Conservation (phyloP, 2,113 vertebrate species). For the Budorcas taxicolor region DNA sequence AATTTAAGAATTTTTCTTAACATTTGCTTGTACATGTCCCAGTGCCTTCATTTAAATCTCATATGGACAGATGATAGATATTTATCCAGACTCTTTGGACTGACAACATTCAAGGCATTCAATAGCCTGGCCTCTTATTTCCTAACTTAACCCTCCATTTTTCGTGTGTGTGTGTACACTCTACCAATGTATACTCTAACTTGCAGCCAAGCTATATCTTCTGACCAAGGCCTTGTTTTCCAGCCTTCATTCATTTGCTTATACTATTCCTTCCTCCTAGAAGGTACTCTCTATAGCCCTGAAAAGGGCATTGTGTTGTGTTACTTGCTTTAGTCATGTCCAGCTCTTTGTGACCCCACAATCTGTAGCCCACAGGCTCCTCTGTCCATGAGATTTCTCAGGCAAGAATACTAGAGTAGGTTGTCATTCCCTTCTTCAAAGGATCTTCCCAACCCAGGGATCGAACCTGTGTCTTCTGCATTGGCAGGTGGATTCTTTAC, state of each 20-base stretch:
- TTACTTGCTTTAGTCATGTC: background rate
- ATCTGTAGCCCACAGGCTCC: background rate
- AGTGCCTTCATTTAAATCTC: background rate
- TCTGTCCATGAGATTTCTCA: background rate
- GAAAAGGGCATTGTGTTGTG: background rate
- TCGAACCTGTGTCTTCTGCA: background rate
- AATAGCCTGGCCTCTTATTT: background rate
- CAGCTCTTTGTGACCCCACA: background rate
- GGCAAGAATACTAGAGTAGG: background rate
- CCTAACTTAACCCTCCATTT: background rate
- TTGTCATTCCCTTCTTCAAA: background rate
- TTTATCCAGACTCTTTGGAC: background rate
- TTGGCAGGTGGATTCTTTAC: background rate
- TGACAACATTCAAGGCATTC: background rate
- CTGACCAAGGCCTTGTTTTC: background rate
- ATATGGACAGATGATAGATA: background rate
- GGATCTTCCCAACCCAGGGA: background rate
- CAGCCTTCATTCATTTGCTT: background rate
- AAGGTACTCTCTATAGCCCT: background rate
- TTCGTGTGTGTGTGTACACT: fast-evolving
- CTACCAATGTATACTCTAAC: background rate
- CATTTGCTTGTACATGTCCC: background rate
- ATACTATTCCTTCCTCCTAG: background rate
- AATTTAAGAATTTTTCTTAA: background rate
- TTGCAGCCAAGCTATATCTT: background rate